Evolutionary conservation across 1,140 invertebrate genomes (phyloP).

Genomic region (Cephus cinctus): DNA sequence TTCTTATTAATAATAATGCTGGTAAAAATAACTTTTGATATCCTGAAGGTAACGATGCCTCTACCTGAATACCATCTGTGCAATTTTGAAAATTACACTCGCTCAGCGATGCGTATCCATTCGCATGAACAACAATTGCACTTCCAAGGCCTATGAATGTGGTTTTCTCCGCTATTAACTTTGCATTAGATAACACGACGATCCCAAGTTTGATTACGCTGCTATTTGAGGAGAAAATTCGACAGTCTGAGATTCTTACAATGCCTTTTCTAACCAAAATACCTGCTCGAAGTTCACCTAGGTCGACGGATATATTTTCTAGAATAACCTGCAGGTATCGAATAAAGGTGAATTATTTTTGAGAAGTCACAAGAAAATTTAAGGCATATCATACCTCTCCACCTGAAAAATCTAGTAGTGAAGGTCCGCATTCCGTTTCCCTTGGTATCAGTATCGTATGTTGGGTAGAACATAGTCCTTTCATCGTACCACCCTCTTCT

Average conservation of each 20-base stretch:
- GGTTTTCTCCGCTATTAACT: conserved; percentile 38
- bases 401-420: conserved; percentile 47
- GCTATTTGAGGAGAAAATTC: conserved; percentile 36
- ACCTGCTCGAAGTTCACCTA: conserved; percentile 42
- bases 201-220: conserved; percentile 45
- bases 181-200: conserved; percentile 44
- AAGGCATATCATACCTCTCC: conserved; percentile 32
- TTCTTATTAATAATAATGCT: not conserved
- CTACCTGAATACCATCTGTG: conserved; percentile 46
- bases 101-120: conserved; percentile 33
- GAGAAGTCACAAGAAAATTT: too few species aligned
- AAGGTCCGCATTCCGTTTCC: conserved; percentile 39
- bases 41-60: conserved; percentile 4
- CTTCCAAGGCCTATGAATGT: conserved; percentile 44
- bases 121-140: conserved; percentile 36
- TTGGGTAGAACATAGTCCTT: conserved; percentile 43
- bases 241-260: conserved; percentile 37
- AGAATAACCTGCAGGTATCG: conserved; percentile 35
- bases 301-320: conserved; percentile 43
- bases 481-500: conserved; percentile 54
- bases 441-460: too few species aligned
- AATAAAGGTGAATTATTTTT: too few species aligned
- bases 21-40: not conserved
- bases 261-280: conserved; percentile 42
- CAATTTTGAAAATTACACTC: conserved; percentile 43